phyloP scores from a whole-genome alignment of 2,797 vertebrate species.

The Loris lydekkerianus region DNA sequence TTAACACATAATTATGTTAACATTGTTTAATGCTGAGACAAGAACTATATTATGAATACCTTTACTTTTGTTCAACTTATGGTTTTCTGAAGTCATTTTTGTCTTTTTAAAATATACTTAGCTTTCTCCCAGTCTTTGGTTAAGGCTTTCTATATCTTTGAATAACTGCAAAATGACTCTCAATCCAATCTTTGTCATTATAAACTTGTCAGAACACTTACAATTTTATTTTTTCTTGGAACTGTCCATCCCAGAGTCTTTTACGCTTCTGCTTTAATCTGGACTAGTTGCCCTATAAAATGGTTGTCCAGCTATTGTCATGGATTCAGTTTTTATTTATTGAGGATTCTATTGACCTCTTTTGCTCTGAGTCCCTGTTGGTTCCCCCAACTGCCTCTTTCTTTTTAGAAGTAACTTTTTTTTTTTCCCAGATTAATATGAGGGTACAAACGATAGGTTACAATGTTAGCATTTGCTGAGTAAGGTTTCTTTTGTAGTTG shows the following conservation, averaged over 20 bases:
- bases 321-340: not conserved
- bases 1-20: not conserved
- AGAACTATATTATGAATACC: not conserved
- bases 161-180: slow-evolving; percentile 45
- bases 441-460: too few species aligned
- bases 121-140: slow-evolving; percentile 44
- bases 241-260: slow-evolving; percentile 12
- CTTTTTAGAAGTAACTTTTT: not conserved
- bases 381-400: not conserved
- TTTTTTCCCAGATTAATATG: too few species aligned
- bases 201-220: slow-evolving; percentile 45
- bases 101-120: not conserved
- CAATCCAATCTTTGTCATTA: slow-evolving; percentile 28
- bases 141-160: slow-evolving; percentile 29
- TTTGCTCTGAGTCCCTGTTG: not conserved
- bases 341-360: not conserved
- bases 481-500: too few species aligned
- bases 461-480: too few species aligned
- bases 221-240: slow-evolving; percentile 59
- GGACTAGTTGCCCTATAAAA: not conserved
- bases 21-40: not conserved
- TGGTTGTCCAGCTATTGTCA: not conserved
- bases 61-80: slow-evolving; percentile 33
- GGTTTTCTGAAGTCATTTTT: not conserved
- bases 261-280: slow-evolving; percentile 7